Evolutionary conservation across 2,113 vertebrate genomes (phyloP).

Genomic region (Amblyornis subalaris): DNA sequence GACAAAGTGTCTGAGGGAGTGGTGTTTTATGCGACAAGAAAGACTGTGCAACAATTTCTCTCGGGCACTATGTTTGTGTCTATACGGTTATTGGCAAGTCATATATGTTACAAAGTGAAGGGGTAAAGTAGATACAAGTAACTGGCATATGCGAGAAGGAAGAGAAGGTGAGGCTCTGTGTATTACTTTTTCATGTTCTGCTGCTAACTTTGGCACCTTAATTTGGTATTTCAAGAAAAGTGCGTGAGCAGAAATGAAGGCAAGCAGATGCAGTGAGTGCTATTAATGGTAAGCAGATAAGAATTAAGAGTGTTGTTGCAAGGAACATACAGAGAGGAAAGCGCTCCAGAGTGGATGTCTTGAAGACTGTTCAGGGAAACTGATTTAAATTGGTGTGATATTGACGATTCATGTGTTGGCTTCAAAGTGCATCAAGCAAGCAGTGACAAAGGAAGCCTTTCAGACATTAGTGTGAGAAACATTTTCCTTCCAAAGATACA

Average conservation of each 20-base stretch:
- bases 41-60: neutral
- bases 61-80: neutral
- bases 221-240: neutral
- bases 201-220: neutral
- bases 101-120: neutral
- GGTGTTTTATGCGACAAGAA: neutral
- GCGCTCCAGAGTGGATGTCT: neutral
- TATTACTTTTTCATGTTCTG: neutral
- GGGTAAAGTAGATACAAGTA: neutral
- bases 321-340: neutral
- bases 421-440: neutral
- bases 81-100: neutral
- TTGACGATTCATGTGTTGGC: neutral
- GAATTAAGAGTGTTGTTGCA: neutral
- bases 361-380: neutral
- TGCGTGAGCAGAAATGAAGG: neutral
- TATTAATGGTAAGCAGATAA: neutral
- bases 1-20: neutral
- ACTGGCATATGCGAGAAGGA: neutral
- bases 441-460: neutral
- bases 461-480: neutral
- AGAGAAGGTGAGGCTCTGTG: neutral
- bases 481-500: neutral
- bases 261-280: neutral
- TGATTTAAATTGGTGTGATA: neutral